These are phyloP conservation scores for Acipenser transmontanus DNA, from an alignment of 2,797 vertebrate species.

Conservation along the genomic window DNA sequence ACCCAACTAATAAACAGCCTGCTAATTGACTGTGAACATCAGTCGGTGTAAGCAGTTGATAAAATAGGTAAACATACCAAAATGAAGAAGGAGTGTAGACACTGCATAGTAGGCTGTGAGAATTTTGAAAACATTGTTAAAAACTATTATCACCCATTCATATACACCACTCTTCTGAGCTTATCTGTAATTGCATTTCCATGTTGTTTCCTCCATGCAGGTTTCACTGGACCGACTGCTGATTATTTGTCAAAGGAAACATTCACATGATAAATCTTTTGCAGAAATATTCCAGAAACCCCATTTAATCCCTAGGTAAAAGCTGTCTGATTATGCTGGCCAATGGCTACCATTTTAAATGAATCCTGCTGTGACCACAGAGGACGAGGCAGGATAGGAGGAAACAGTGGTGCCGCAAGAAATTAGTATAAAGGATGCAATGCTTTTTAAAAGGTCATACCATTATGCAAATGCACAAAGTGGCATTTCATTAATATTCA, in stretches of 20 bases:
- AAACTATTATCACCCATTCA: neutral
- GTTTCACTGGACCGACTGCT: neutral
- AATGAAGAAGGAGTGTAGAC: too few species aligned
- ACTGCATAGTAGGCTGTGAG: too few species aligned
- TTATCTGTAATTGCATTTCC: neutral
- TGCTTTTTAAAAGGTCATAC: slow-evolving; percentile 12
- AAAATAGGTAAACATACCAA: too few species aligned
- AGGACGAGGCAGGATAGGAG: slow-evolving; percentile 9
- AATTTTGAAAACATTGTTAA: too few species aligned
- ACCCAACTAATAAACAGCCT: too few species aligned
- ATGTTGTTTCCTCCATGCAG: slow-evolving; percentile 2
- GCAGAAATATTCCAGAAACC: slow-evolving; percentile 6
- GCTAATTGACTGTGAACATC: too few species aligned
- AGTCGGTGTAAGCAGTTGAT: too few species aligned
- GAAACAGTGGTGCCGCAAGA: neutral
- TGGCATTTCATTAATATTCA: neutral
- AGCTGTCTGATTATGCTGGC: slow-evolving; percentile 14
- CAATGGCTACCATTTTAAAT: slow-evolving; percentile 1
- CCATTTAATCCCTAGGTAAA: slow-evolving; percentile 7
- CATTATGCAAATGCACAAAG: slow-evolving; percentile 11
- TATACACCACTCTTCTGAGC: neutral
- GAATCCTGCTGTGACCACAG: slow-evolving; percentile 4
- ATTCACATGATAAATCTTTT: slow-evolving; percentile 11
- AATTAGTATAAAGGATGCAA: slow-evolving; percentile 9
- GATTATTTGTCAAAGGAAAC: slow-evolving; percentile 19